Evolutionary conservation across 1,140 invertebrate species (phyloP), one percentile per base, ranked within the genome.

Genomic region (Diabrotica undecimpunctata): DNA sequence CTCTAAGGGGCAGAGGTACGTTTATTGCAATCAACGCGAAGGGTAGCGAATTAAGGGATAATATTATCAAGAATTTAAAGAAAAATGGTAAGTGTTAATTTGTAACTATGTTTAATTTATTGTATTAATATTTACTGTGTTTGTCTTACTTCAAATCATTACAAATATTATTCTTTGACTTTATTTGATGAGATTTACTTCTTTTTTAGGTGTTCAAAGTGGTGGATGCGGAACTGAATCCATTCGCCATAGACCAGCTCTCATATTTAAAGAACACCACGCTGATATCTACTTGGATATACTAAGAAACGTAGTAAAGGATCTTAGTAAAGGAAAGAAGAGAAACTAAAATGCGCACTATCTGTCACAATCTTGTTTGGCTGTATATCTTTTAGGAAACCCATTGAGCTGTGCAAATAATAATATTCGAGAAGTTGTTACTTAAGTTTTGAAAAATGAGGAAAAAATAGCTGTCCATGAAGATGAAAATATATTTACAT

Each of bases 241-340:
- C 0, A 83, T 99, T 56, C 86, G 97, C 66, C 84, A 99, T 63
- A 83, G 97, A 70, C 96, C 97, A 39, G 89, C 95, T 54, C 81
- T 99, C 5, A 89, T 94, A 7, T 97, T 98, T 75, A 83, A 91
- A 69, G 86, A 90, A 66, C 84, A 92, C 66, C 97, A 99, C 80
- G 93, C 93, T 0, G 87, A 97, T 72, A 91, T 98, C 68, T 96
- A 97, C 79, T 81, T 98, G 55, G 92, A 97, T 67, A 84, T 81
- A 53, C 86, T 99, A 46, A 83, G 91, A 63, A 83, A 88, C 69
- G 86, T 91, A 35, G 79, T 97, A 39, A 87, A 87, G 69, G 80
- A 86, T 73, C 82, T 83, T n/a, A 46, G 41, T 46, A 46, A 46
- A 46, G 41, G 0, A n/a, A 46, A n/a, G n/a, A 46, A 46, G 41